phyloP scores from a whole-genome alignment of 2,797 vertebrate genomes.

The Petrocephalus schoutedeni region DNA sequence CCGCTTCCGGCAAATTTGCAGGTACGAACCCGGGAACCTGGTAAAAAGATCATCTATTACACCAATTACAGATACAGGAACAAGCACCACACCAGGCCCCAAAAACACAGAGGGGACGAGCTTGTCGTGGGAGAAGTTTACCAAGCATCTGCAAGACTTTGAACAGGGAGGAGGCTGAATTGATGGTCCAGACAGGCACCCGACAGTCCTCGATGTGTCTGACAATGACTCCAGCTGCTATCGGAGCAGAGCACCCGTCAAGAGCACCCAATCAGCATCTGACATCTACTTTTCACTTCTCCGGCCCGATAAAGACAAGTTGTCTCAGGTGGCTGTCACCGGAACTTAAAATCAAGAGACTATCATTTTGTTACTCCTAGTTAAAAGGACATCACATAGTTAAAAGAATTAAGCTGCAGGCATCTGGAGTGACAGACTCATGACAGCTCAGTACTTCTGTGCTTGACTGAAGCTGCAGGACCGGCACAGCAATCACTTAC shows the following conservation, averaged over 20 bases:
- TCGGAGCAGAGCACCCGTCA: too few species aligned
- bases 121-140: too few species aligned
- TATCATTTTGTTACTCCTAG: neutral
- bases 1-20: neutral
- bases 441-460: neutral
- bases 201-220: neutral
- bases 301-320: neutral
- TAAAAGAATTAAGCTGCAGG: neutral
- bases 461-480: neutral
- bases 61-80: neutral
- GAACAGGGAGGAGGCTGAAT: neutral
- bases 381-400: neutral
- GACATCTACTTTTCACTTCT: neutral
- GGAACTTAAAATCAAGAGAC: neutral
- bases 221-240: neutral
- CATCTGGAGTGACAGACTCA: neutral
- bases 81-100: neutral
- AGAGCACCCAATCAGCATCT: neutral
- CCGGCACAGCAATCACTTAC: neutral
- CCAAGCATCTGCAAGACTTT: neutral
- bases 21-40: neutral
- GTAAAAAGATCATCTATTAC: neutral
- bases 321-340: neutral
- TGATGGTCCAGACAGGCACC: neutral
- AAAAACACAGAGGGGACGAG: neutral